phyloP scores from a whole-genome alignment of 2,113 vertebrate genomes.

The Eurystomus gularis region DNA sequence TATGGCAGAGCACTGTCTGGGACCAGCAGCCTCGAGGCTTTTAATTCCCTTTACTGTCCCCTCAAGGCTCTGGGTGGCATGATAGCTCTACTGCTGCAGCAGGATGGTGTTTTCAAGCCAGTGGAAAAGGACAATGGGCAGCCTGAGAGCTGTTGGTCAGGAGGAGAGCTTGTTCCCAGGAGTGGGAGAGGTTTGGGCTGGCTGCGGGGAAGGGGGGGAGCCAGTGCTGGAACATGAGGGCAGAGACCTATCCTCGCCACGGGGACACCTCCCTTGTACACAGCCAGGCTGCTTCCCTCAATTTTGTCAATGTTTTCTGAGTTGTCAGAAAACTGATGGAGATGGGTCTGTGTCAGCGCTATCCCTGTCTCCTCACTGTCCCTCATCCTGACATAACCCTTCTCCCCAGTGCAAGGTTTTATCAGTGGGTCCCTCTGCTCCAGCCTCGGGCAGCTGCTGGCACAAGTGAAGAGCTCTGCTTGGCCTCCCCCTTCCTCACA shows the following conservation, averaged over 20 bases:
- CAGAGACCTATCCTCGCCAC: background rate
- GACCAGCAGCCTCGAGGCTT: background rate
- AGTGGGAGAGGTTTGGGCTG: background rate
- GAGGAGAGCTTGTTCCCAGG: background rate
- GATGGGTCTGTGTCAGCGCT: background rate
- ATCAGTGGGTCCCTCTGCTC: background rate
- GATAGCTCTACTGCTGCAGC: background rate
- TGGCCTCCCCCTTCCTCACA: background rate
- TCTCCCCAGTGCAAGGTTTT: background rate
- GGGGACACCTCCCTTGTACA: background rate
- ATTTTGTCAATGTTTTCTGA: background rate
- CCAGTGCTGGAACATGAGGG: accelerated
- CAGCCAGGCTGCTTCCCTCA: background rate
- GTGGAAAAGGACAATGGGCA: background rate
- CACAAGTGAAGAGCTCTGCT: background rate
- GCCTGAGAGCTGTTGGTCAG: background rate
- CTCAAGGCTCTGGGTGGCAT: background rate
- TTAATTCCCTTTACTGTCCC: background rate
- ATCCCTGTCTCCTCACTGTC: background rate
- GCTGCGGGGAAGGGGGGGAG: background rate
- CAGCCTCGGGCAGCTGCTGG: background rate
- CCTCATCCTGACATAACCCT: background rate
- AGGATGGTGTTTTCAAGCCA: background rate
- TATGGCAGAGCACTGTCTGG: accelerated
- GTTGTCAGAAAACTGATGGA: background rate